A percentile compares a stretch with the other conserved stretches of the same genome.
Conservation (phyloP, 2,888 invertebrate species). For the Tetanocera ferruginea region DNA sequence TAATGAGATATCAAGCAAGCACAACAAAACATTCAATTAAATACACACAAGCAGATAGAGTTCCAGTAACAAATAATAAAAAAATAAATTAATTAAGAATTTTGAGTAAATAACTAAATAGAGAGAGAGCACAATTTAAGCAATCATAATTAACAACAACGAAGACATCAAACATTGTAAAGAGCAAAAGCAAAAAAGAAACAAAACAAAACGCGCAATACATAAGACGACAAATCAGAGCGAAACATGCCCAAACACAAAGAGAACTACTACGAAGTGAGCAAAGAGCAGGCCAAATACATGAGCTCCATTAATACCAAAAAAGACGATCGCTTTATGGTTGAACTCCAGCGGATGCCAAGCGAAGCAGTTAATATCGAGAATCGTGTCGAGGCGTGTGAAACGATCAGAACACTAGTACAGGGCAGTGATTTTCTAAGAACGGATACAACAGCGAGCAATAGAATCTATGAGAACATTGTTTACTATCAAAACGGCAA, state of each 20-base stretch:
- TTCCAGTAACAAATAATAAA: conserved; percentile 39
- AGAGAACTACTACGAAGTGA: conserved; percentile 42
- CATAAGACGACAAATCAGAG: conserved; percentile 16
- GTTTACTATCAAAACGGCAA: not conserved
- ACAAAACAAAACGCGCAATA: conserved; percentile 27
- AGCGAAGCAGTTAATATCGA: conserved; percentile 47
- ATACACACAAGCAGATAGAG: conserved; percentile 38
- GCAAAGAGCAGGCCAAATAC: conserved; percentile 47
- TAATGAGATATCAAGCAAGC: conserved; percentile 27
- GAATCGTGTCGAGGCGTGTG: conserved; percentile 38
- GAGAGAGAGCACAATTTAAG: conserved; percentile 2
- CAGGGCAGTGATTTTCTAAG: conserved; percentile 32
- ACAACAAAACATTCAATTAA: conserved; percentile 48
- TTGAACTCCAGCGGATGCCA: conserved; percentile 39
- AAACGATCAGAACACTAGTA: conserved; percentile 2
- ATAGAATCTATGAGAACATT: conserved; percentile 24
- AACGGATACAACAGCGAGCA: not conserved
- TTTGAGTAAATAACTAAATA: not conserved
- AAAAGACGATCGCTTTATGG: conserved; percentile 43
- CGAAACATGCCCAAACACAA: conserved; percentile 30
- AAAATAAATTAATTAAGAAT: conserved; percentile 15
- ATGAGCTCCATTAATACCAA: conserved; percentile 36
- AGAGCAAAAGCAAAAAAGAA: not conserved
- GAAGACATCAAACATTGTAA: not conserved
- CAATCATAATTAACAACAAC: not conserved